phyloP scores from a whole-genome alignment of 2,797 vertebrate genomes.

The Petrocephalus schoutedeni region DNA sequence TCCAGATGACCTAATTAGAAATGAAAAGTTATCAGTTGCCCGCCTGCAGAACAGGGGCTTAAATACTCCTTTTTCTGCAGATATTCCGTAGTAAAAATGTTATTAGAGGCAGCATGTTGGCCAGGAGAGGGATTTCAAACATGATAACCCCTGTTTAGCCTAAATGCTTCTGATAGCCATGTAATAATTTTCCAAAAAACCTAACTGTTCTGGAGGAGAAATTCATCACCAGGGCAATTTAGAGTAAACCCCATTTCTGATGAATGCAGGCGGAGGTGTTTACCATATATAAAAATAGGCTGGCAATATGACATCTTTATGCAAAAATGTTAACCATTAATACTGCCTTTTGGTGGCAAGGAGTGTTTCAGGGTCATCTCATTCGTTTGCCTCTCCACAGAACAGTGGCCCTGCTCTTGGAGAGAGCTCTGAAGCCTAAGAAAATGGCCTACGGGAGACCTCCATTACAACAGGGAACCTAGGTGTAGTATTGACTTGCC shows the following conservation, averaged over 20 bases:
- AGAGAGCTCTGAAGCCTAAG: background rate
- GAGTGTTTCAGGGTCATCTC: background rate
- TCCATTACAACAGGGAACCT: slow-evolving; percentile 3
- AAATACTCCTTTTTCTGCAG: slow-evolving; percentile 78
- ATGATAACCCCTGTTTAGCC: slow-evolving; percentile 71
- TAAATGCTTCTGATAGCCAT: slow-evolving; percentile 73
- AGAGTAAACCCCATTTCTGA: slow-evolving; percentile 25
- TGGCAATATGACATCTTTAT: background rate
- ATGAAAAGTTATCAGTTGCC: slow-evolving; percentile 98
- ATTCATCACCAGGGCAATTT: slow-evolving; percentile 51
- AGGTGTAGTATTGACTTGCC: slow-evolving; percentile 20
- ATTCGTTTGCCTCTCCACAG: background rate
- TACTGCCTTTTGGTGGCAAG: background rate
- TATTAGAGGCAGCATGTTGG: slow-evolving; percentile 75
- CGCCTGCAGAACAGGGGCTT: slow-evolving; percentile 63
- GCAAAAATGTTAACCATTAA: slow-evolving; percentile 9
- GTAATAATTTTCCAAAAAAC: slow-evolving; percentile 69
- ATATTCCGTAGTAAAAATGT: slow-evolving; percentile 98
- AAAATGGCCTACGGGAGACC: background rate
- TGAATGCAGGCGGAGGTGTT: background rate
- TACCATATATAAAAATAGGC: slow-evolving; percentile 12
- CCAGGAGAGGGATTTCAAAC: slow-evolving; percentile 63
- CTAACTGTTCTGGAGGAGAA: slow-evolving; percentile 51
- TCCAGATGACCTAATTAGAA: slow-evolving; percentile 97
- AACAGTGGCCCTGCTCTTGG: background rate